Base-by-base conservation (phyloP, 2,888 invertebrate genomes). In the Agrenia bidenticulata region DNA sequence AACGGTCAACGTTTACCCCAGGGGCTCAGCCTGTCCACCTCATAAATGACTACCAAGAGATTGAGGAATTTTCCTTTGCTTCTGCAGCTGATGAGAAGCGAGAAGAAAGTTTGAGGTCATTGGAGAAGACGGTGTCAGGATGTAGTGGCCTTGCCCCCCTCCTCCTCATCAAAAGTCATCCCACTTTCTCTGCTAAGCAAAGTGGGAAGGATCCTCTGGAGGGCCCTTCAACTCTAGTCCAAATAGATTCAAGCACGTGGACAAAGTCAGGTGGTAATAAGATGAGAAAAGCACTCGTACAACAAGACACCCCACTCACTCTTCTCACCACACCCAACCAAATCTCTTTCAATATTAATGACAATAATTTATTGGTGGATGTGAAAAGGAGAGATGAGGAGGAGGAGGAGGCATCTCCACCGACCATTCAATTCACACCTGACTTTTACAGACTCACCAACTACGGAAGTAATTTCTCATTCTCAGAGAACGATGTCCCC, bases 381-480 rank as follows among this genome's bases (percentile, higher is more conserved):
- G 66, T n/a, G 63, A 60, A 51, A 49, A 17, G 42, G 55, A 63
- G 61, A 61, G 56, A 60, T 39, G 17, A 23, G 51, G 51, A 45
- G 63, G 70, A 70, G 32, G 69, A 64, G 26, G 56, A 56, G 49
- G 60, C 56, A 51, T 61, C 72, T 23, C 73, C 68, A 66, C 75
- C 75, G 68, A 72, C 70, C 64, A 73, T 73, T 73, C 71, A 75
- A 70, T 75, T 75, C 66, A 73, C 72, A 42, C 72, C 73, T 1
- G 75, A 75, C 39, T 75, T 71, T 66, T 75, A 75, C 65, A 70
- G 68, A 63, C 75, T 75, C 15, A 73, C 72, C 61, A 75, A 75
- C 65, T 75, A 69, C 57, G 73, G 75, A 57, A 75, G 73, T 59
- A 73, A 75, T 66, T 61, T 70, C 50, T 73, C 70, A 37, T 72